Evolutionary conservation across 2,113 vertebrate genomes (phyloP), one percentile per base, ranked within the genome.

Genomic region (Spilogale gracilis): DNA sequence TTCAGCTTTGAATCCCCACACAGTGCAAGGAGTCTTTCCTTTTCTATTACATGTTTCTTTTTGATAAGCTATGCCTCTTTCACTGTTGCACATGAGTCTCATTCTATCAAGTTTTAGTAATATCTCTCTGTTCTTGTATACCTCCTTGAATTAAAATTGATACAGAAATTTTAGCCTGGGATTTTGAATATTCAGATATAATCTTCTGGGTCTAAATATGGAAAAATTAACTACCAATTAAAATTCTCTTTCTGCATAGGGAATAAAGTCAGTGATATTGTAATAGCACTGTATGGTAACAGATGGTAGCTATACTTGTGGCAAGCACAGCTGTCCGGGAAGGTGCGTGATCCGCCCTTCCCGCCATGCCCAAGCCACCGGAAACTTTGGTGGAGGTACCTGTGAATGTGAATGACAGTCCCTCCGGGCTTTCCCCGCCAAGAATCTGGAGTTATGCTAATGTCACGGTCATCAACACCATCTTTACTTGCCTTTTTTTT

Each of bases 161-260:
- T 50, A 89, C 0, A 45, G 45, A 91, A 60, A 65, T 52, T 81
- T 85, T 45, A 48, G 54, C 16, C 52, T 74, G 3, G 0, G 20
- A 63, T 63, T 96, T 84, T 76, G 50, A 95, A 91, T 85, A 91
- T 84, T 71, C 48, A 45, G 3, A 76, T 52, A 52, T 14, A 83
- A 27, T 67, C 20, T 81, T 32, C n/a, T 78, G 52, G 9, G 52
- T 84, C 9, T 84, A 61, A 60, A 81, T 43, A 58, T 9, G 45
- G 23, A 80, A 56, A 1, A 63, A 25, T 91, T 79, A 52, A 60
- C 63, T 67, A 23, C 2, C 20, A 60, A 16, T 94, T 94, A 86
- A 96, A 91, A 74, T 85, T 89, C 18, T 81, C 65, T 91, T 63
- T 83, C 48, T 89, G 14, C 17, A 16, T 76, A 78, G 25, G 25